Conservation (phyloP, 2,888 invertebrate genomes). For the Neria commutata region DNA sequence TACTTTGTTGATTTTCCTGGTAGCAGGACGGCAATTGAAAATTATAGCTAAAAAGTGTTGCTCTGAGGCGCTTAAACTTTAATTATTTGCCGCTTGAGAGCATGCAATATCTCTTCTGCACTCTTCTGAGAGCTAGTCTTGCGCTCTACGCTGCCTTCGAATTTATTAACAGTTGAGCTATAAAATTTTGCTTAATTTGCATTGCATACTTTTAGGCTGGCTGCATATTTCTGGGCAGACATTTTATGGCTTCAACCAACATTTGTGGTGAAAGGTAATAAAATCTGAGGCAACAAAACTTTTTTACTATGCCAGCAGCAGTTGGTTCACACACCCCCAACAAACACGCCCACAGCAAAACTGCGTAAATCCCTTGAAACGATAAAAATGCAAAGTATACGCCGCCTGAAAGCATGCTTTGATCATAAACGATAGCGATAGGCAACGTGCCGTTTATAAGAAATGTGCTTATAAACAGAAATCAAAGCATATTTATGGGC, state of each 20-base stretch:
- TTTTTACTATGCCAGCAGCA: conserved; percentile 4
- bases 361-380: neutral
- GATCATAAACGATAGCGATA: conserved; percentile 32
- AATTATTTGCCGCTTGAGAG: no score
- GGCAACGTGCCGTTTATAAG: conserved; percentile 9
- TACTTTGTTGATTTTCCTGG: no score
- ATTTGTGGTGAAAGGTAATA: conserved; percentile 6
- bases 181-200: no score
- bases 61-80: no score
- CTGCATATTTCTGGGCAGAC: no score
- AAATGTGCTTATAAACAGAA: neutral
- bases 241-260: neutral
- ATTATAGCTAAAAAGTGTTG: no score
- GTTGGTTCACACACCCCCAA: neutral
- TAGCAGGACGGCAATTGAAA: no score
- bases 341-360: neutral
- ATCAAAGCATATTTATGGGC: neutral
- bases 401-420: conserved; percentile 34
- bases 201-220: no score
- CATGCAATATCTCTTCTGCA: no score
- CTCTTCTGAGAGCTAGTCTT: no score
- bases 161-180: no score
- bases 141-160: no score
- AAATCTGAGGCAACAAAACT: conserved; percentile 11
- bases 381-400: neutral